Conservation (phyloP, 2,797 vertebrate genomes). For the Anniella stebbinsi region DNA sequence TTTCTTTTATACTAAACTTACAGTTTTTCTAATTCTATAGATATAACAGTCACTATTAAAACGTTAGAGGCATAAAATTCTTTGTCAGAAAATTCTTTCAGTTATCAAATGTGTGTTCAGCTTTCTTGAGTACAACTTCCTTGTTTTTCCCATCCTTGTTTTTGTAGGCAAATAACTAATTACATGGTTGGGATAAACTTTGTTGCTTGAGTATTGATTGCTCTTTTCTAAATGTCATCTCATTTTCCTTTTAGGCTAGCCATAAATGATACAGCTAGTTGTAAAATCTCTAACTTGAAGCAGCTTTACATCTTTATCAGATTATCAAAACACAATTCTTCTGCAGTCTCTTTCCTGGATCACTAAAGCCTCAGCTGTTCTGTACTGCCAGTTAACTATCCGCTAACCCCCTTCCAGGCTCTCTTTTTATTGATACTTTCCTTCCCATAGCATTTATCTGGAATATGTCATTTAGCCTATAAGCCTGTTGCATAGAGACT, state of each 20-base stretch:
- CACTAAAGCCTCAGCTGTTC: neutral
- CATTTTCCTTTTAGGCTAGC: neutral
- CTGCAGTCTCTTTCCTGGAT: neutral
- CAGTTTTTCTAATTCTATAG: neutral
- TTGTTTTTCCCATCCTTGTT: neutral
- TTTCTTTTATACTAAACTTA: constrained; percentile 57
- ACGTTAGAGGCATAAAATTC: neutral
- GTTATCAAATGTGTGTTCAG: neutral
- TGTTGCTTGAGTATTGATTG: neutral
- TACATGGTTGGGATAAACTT: neutral
- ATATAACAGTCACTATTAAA: neutral
- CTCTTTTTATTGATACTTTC: neutral
- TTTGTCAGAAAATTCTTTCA: neutral
- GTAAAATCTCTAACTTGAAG: neutral
- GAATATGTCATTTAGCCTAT: neutral
- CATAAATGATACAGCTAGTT: neutral
- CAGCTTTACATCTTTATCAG: neutral
- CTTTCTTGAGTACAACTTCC: neutral
- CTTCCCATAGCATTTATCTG: neutral
- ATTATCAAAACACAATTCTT: neutral
- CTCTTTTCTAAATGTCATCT: neutral
- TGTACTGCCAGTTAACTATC: neutral
- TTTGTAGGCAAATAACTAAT: neutral
- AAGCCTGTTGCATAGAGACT: neutral
- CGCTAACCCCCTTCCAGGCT: neutral